phyloP scores from a whole-genome alignment of 2,113 vertebrate species.

The Lontra canadensis region DNA sequence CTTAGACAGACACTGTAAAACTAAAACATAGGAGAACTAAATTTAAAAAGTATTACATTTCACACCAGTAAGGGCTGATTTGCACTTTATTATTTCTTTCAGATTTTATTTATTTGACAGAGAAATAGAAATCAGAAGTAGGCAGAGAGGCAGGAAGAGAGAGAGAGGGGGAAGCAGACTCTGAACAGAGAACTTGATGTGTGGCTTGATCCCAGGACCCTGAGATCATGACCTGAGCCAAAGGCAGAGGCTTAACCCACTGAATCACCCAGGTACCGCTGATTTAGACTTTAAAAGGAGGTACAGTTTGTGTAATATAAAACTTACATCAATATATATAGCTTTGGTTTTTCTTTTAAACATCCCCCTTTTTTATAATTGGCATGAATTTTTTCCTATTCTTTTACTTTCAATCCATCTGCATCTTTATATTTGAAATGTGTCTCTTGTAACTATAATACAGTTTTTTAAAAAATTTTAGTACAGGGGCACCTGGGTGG shows the following conservation, averaged over 20 bases:
- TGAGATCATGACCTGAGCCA: no score
- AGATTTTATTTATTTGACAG: no score
- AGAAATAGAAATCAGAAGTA: no score
- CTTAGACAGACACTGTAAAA: not conserved
- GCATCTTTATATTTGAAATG: constrained; percentile 23
- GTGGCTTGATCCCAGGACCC: no score
- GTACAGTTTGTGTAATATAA: not conserved
- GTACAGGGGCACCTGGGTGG: not conserved
- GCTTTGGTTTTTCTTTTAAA: not conserved
- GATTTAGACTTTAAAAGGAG: not conserved
- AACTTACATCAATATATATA: not conserved
- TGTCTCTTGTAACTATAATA: not conserved
- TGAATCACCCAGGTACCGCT: not conserved
- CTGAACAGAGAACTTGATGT: no score
- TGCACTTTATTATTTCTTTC: not conserved
- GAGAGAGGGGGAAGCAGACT: no score
- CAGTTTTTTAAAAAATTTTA: not conserved
- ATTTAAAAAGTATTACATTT: not conserved
- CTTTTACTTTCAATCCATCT: not conserved
- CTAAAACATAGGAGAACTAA: not conserved
- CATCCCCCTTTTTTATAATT: not conserved
- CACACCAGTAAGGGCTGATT: not conserved
- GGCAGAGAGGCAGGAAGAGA: no score
- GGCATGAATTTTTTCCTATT: not conserved
- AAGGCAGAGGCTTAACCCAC: no score